Evolutionary conservation across 2,797 vertebrate genomes (phyloP).

Genomic region (Pteronotus mesoamericanus): DNA sequence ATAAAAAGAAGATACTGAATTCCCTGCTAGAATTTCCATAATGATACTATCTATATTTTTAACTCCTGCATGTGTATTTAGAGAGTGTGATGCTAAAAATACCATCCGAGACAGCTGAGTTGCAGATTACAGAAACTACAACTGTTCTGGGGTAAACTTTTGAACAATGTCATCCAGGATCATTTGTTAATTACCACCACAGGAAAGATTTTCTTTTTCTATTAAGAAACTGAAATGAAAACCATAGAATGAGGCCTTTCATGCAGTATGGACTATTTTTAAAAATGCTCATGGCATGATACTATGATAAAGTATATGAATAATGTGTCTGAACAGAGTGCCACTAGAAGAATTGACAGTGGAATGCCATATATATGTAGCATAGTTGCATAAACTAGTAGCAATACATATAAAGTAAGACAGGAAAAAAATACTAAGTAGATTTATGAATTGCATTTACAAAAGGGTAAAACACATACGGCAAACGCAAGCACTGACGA

Average conservation of each 20-base stretch:
- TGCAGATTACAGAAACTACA: not conserved
- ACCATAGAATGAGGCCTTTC: not conserved
- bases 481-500: too few species aligned
- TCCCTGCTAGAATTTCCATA: not conserved
- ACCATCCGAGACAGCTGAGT: not conserved
- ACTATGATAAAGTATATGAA: not conserved
- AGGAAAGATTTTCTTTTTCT: not conserved
- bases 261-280: not conserved
- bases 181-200: not conserved
- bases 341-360: rapidly evolving
- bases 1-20: not conserved
- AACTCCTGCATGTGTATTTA: not conserved
- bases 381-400: too few species aligned
- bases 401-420: not conserved
- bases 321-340: not conserved
- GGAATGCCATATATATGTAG: rapidly evolving
- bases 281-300: rapidly evolving
- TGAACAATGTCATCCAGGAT: not conserved
- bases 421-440: not conserved
- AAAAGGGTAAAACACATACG: not conserved
- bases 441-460: not conserved
- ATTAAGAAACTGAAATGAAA: not conserved
- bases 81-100: not conserved
- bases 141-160: constrained; percentile 36
- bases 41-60: not conserved